Base-by-base conservation (phyloP, 2,113 vertebrate genomes). In the Limnothrissa miodon region DNA sequence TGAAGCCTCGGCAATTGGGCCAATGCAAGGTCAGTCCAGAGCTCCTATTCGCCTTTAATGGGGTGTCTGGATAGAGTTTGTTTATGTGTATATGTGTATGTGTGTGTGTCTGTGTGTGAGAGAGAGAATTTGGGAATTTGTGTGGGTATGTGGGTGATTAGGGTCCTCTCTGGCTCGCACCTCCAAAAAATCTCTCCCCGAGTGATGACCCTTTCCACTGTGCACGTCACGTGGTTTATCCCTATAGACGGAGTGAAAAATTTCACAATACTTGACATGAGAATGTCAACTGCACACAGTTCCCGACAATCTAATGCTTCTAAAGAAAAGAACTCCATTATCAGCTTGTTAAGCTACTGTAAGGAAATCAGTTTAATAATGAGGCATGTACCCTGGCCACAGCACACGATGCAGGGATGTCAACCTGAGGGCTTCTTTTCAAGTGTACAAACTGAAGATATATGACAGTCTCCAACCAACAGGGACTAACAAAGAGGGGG, bases 401-500 rank as follows among this genome's bases (percentile, higher is more conserved):
- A 46, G 74, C 42, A 15, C 13, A 36, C 4, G 29, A 85, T 82
- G 48, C 48, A 74, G 81, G 90, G 87, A 92, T 91, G 92, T 92
- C 91, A 91, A 90, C 86, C 90, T 62, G 84, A 81, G 89, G 91
- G 84, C 81, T 81, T 74, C 51, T 89, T 84, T 83, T 90, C 90
- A 86, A 42, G 81, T 85, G 81, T 39, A 83, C 85, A 81, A 84
- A 33, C 62, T 83, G 86, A 88, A 88, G 87, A 91, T 92, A 89
- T 90, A 81, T 93, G 93, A 94, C 93, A 93, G 92, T 82, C 87
- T 91, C 80, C 90, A 91, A 92, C 92, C 91, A 86, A 92, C 89
- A 91, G 92, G 89, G 86, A 89, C 85, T 89, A 89, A 92, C 92
- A 84, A 78, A 48, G 39, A 39, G 66, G 66, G 10, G 62, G 25